Evolutionary conservation across 2,888 invertebrate species (phyloP), one percentile per base, ranked within the genome.

Genomic region (Drosophila incognita): DNA sequence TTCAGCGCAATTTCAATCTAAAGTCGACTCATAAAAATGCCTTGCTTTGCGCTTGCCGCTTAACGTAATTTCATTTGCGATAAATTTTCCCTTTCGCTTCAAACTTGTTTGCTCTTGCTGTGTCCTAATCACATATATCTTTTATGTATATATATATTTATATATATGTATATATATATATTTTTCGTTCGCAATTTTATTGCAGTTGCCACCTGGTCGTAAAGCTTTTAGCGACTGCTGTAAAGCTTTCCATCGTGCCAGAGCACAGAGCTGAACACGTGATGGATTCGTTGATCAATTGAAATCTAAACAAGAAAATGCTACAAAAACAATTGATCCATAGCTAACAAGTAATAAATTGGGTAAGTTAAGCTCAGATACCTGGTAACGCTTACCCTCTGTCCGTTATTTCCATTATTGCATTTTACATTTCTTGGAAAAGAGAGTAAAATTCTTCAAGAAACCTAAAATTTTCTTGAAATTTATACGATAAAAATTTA

Each of bases 111-210:
- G 42, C 57, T 24, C 46, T 42, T 33, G 42, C 64, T 67, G 74
- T 89, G 87, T 87, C 89, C 89, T 82, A 89, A 89, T 87, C 89
- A 69, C 80, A 78, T 80, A 83, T 75, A 74, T 83, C 68, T 65
- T 42, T 72, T 65, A 76, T 71, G n/a, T 21, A 21, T 21, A 6
- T 40, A n/a, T n/a, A n/a, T n/a, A n/a, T n/a, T n/a, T 10, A 40
- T n/a, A 36, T 57, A 75, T 73, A 40, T 7, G 21, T 13, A 15
- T 46, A 21, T 15, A 15, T 4, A 21, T 7, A 7, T 72, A 58
- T 59, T 59, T 60, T 53, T 29, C 57, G 38, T 53, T 74, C 67
- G 53, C 76, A 51, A 62, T 72, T 74, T 72, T 67, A 72, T 57
- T 80, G 78, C 74, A 83, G 49, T 67, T 62, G 72, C 63, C 60